These are phyloP conservation scores for Narcine bancroftii DNA, from an alignment of 2,113 vertebrate genomes.

Conservation along the genomic window DNA sequence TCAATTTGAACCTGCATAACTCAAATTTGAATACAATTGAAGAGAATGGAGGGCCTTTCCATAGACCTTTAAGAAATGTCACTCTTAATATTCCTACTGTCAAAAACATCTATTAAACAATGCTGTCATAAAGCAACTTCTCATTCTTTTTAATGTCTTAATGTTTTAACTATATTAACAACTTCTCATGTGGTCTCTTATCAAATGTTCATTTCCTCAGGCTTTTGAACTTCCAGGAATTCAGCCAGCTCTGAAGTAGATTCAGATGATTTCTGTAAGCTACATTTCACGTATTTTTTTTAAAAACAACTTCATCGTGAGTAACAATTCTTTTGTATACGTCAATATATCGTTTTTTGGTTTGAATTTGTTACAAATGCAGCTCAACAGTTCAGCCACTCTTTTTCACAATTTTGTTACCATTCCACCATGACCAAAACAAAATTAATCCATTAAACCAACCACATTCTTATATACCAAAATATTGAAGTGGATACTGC, in stretches of 20 bases:
- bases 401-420: neutral
- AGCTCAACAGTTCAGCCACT: neutral
- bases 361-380: neutral
- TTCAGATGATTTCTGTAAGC: neutral
- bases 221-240: neutral
- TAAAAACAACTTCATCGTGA: too few species aligned
- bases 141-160: neutral
- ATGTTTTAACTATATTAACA: neutral
- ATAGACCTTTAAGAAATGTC: neutral
- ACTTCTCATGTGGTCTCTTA: neutral
- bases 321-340: neutral
- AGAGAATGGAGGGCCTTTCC: neutral
- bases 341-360: neutral
- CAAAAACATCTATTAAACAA: neutral
- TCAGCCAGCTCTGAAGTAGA: neutral
- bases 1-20: neutral
- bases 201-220: neutral
- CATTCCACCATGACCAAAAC: neutral
- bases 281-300: neutral
- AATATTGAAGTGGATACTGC: neutral
- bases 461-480: neutral
- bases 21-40: neutral
- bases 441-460: neutral
- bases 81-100: neutral
- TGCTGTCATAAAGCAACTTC: neutral